These are phyloP conservation scores for Frankliniella intonsa DNA, from an alignment of 2,888 invertebrate species.

Conservation along the genomic window DNA sequence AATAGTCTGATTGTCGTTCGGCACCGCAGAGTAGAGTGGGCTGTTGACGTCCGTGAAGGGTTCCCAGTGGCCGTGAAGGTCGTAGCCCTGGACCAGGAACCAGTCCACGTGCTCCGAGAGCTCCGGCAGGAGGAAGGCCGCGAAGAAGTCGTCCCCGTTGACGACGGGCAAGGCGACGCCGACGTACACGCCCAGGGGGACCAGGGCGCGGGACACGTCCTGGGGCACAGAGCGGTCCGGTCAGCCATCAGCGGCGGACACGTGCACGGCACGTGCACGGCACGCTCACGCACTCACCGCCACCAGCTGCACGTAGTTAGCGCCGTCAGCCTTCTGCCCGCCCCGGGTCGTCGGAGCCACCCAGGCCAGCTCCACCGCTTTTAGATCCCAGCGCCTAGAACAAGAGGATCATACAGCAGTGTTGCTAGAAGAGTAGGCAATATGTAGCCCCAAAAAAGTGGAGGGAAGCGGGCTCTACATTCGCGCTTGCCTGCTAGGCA, in stretches of 20 bases:
- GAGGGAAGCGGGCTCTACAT: no score
- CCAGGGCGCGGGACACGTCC: slow-evolving; percentile 69
- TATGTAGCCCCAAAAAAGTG: no score
- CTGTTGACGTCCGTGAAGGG: slow-evolving; percentile 70
- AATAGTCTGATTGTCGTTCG: slow-evolving; percentile 59
- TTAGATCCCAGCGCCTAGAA: slow-evolving; percentile 65
- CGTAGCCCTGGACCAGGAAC: slow-evolving; percentile 80
- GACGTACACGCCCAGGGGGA: slow-evolving; percentile 61
- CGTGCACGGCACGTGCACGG: neutral
- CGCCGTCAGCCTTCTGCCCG: slow-evolving; percentile 66
- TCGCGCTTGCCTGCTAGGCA: no score
- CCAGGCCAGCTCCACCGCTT: slow-evolving; percentile 79
- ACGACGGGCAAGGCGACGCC: slow-evolving; percentile 72
- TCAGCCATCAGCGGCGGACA: neutral
- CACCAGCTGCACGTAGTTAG: slow-evolving; percentile 70
- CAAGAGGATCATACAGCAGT: slow-evolving; percentile 19
- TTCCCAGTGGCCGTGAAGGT: slow-evolving; percentile 85
- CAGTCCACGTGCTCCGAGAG: slow-evolving; percentile 49
- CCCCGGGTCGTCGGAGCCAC: slow-evolving; percentile 75
- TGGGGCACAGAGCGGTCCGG: slow-evolving; percentile 42
- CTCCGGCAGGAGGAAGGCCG: slow-evolving; percentile 31
- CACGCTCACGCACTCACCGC: slow-evolving; percentile 52
- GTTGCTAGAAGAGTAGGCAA: no score
- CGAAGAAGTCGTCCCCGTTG: slow-evolving; percentile 44
- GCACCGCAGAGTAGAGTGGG: slow-evolving; percentile 56